Conservation (phyloP, 2,113 vertebrate genomes). For the Microcebus jonahi region DNA sequence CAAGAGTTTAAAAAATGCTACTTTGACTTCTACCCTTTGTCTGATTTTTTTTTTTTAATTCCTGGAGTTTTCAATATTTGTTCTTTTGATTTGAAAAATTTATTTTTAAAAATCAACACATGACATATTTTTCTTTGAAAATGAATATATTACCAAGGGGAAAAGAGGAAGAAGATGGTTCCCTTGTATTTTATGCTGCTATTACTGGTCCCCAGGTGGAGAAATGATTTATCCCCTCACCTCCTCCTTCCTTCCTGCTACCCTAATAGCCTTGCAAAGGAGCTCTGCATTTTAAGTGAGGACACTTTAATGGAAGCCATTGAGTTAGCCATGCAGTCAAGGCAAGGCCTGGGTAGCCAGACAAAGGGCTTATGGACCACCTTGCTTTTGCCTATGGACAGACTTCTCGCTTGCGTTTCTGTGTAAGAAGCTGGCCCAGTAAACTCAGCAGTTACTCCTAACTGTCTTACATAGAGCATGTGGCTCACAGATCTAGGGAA, state of each 20-base stretch:
- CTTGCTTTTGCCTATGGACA: not conserved
- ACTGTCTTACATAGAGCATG: not conserved
- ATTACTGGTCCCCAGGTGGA: not conserved
- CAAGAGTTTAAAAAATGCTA: slow-evolving; percentile 30
- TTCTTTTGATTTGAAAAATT: slow-evolving; percentile 53
- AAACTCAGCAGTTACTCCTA: not conserved
- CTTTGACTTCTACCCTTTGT: slow-evolving; percentile 53
- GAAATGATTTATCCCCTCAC: not conserved
- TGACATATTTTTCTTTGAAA: slow-evolving; percentile 48
- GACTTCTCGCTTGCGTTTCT: not conserved
- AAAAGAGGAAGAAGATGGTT: not conserved
- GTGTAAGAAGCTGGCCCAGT: not conserved
- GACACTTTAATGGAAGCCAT: not conserved
- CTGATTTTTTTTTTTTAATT: not conserved
- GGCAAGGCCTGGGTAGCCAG: not conserved
- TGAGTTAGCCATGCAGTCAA: not conserved
- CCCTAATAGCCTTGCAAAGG: not conserved
- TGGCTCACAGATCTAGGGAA: not conserved
- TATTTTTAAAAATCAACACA: slow-evolving; percentile 27
- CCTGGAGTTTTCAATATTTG: slow-evolving; percentile 46
- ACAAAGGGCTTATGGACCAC: not conserved
- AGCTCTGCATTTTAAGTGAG: not conserved
- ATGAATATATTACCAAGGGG: not conserved
- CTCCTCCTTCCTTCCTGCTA: not conserved
- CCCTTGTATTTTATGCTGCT: not conserved